Conservation (phyloP, 2,113 vertebrate species). For the Alligator sinensis region DNA sequence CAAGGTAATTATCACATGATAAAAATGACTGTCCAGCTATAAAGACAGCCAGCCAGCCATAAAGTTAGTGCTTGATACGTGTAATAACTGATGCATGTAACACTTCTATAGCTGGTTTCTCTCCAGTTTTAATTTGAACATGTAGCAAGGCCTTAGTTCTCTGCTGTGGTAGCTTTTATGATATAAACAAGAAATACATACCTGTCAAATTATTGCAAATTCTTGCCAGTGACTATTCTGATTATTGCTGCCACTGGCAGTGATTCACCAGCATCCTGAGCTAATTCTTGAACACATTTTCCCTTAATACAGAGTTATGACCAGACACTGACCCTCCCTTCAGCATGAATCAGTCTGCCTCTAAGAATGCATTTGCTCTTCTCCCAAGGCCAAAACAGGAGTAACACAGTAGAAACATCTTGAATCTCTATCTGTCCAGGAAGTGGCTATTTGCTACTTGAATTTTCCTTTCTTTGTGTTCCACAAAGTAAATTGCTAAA, state of each 20-base stretch:
- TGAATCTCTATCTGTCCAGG: background rate
- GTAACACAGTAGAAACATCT: background rate
- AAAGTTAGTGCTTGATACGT: too few species aligned
- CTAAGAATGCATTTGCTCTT: background rate
- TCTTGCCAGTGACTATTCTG: background rate
- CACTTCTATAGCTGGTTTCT: too few species aligned
- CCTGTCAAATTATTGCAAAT: rapidly evolving
- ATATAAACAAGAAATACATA: rapidly evolving
- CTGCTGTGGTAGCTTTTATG: background rate
- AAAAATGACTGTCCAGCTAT: too few species aligned
- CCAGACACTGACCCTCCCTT: background rate
- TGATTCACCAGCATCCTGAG: background rate
- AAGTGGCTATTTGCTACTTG: background rate
- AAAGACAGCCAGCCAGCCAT: too few species aligned
- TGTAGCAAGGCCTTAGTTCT: background rate
- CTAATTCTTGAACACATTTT: background rate
- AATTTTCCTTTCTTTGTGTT: background rate
- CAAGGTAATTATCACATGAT: too few species aligned
- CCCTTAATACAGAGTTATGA: rapidly evolving
- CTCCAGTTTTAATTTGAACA: background rate
- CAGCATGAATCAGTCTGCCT: rapidly evolving
- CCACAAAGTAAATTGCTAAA: background rate
- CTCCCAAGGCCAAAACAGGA: background rate
- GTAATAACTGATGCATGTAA: too few species aligned
- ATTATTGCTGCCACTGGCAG: background rate